Evolutionary conservation across 2,888 invertebrate species (phyloP).

Genomic region (Metacarcinus magister): DNA sequence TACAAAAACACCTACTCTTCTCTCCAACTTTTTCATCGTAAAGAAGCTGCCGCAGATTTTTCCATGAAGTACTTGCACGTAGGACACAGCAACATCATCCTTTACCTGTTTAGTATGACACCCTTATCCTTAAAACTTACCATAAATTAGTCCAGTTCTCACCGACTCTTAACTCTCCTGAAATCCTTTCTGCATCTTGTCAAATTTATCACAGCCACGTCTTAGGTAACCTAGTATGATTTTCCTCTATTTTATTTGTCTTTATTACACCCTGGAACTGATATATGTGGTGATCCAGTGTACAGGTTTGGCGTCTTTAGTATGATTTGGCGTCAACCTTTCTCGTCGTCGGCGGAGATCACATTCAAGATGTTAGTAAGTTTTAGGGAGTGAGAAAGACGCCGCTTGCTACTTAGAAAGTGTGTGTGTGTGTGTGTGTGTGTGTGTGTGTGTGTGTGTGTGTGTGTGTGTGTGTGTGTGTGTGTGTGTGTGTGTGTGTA

Average conservation of each 20-base stretch:
- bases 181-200: not conserved
- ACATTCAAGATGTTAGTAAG: not conserved
- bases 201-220: not conserved
- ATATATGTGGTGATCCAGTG: not conserved
- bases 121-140: not conserved
- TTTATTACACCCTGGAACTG: not conserved
- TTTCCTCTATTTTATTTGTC: not conserved
- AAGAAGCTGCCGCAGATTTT: not conserved
- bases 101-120: not conserved
- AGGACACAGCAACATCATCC: not conserved
- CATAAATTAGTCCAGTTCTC: not conserved
- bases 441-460: conserved; percentile 26
- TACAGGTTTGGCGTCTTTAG: not conserved
- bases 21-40: not conserved
- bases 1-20: not conserved
- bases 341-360: not conserved
- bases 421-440: not conserved
- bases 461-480: conserved; percentile 1
- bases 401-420: not conserved
- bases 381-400: not conserved
- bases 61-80: not conserved
- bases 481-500: not conserved
- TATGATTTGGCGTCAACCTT: not conserved
- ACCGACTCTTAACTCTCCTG: not conserved
- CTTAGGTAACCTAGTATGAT: not conserved